Base-by-base conservation (phyloP, 2,888 invertebrate genomes). In the Coelopa pilipes region DNA sequence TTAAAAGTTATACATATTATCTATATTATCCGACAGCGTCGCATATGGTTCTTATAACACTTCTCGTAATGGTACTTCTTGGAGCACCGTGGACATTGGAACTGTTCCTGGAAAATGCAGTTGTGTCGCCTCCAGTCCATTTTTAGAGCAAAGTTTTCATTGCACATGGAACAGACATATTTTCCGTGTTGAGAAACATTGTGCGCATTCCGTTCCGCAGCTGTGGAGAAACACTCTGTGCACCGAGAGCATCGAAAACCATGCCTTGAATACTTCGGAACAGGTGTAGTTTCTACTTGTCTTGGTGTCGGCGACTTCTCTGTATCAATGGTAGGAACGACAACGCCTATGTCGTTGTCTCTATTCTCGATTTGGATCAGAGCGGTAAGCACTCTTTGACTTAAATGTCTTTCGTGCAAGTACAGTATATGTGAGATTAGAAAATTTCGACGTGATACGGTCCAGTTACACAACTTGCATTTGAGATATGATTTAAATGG, bases 341-440 rank as follows among this genome's bases (percentile, higher is more conserved):
- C 13, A 13, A 0, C 24, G 59, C 2, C 70, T n/a, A 10, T 69
- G 46, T 9, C 5, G 0, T 15, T 15, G 59, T 49, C 47, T 49
- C 47, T 24, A 59, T 2, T 47, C 10, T 59, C 59, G 13, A n/a
- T 67, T 13, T 15, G 1, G 34, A 34, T 34, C 34, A 57, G 17
- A 59, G 57, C 34, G 5, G 21, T 3, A 1, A 24, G 24, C 4
- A 17, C 47, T 46, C 19, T 13, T 47, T 65, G 47, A 11, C 45
- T 75, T 19, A 75, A 46, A 47, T 70, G 70, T 2, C 11, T 45
- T 72, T 72, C 74, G 17, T 75, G 75, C 45, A 75, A 17, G 15
- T 75, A 71, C 2, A 75, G 45, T 17, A 75, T 74, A 49, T 75
- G 75, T 4, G 73, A 74, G 12, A 74, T 68, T 73, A 75, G 73